Percentiles rank a stretch among this genome's conserved stretches.
Evolutionary conservation across 2,888 invertebrate species (phyloP).

Genomic region (Volucella inflata): DNA sequence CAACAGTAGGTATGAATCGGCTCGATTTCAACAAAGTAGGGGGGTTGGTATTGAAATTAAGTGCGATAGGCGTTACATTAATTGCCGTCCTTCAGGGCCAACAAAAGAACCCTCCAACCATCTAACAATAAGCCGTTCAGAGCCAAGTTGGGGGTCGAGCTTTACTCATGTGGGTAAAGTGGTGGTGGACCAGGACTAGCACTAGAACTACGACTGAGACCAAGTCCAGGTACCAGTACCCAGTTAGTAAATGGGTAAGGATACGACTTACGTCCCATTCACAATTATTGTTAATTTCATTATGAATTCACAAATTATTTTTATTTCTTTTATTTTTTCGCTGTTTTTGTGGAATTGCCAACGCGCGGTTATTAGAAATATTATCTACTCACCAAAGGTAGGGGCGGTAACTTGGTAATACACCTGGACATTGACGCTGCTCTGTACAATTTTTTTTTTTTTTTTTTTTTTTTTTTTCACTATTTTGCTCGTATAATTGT

Average conservation of each 20-base stretch:
- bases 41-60: conserved; percentile 60
- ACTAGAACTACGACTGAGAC: too few relatives aligned
- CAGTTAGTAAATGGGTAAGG: conserved; percentile 19
- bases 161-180: conserved; percentile 24
- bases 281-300: conserved; percentile 82
- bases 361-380: conserved; percentile 68
- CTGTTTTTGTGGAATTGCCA: conserved; percentile 53
- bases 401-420: conserved; percentile 16
- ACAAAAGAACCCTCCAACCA: not conserved
- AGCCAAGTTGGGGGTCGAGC: too few relatives aligned
- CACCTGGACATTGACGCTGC: conserved; percentile 46
- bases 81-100: conserved; percentile 51
- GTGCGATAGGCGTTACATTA: conserved; percentile 70
- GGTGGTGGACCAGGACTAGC: conserved; percentile 14
- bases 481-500: conserved; percentile 65
- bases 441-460: conserved; percentile 42
- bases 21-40: not conserved
- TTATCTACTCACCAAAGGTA: conserved; percentile 38
- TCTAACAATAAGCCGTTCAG: not conserved
- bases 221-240: too few relatives aligned
- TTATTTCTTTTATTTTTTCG: conserved; percentile 16
- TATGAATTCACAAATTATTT: conserved; percentile 81
- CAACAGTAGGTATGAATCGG: conserved; percentile 25
- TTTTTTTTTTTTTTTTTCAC: conserved; percentile 29
- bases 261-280: conserved; percentile 39